Conservation (phyloP, 2,113 vertebrate species). For the Turdus rufiventris region DNA sequence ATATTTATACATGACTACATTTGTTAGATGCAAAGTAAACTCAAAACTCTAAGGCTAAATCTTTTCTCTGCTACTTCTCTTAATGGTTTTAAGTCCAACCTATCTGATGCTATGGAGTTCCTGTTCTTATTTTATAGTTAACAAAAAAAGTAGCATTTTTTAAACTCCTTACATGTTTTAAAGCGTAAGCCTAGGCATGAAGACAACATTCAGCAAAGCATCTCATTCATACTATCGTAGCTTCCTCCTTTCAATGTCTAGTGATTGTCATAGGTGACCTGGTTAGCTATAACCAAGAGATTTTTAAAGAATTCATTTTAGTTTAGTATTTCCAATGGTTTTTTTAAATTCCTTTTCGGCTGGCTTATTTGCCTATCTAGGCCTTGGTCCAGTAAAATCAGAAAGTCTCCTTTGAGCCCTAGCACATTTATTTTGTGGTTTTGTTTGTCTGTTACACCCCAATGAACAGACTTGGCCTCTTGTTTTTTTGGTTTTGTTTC, state of each 20-base stretch:
- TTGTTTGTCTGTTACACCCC: background rate
- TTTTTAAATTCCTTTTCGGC: background rate
- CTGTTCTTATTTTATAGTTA: background rate
- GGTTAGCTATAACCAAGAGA: background rate
- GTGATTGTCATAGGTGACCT: background rate
- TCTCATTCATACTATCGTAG: background rate
- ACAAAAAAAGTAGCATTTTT: background rate
- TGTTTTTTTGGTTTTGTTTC: background rate
- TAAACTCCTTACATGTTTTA: background rate
- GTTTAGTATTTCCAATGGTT: background rate
- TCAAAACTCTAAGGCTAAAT: background rate
- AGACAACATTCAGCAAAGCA: background rate
- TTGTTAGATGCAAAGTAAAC: background rate
- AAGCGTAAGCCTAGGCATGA: background rate
- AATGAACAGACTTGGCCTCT: background rate
- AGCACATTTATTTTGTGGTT: background rate
- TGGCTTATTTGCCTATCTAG: background rate
- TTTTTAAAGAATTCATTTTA: background rate
- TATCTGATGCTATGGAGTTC: background rate
- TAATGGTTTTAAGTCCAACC: background rate
- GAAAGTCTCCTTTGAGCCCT: background rate
- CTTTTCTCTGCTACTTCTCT: background rate
- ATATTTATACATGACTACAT: background rate
- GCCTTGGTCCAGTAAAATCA: background rate
- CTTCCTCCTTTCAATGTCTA: background rate